phyloP scores from a whole-genome alignment of 2,888 invertebrate genomes.

The Cataglyphis cursor region DNA sequence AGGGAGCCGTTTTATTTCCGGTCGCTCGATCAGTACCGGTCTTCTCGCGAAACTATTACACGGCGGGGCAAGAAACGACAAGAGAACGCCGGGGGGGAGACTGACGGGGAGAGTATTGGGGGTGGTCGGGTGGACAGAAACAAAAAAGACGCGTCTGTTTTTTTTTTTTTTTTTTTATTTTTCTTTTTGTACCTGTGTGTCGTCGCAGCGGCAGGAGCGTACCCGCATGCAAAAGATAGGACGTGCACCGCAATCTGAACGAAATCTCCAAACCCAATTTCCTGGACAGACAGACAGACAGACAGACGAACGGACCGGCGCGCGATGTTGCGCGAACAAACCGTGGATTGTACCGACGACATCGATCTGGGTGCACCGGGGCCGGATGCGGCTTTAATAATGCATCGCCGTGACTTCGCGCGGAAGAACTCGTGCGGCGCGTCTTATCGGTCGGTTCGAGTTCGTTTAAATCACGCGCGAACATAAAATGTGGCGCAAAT shows the following conservation, averaged over 20 bases:
- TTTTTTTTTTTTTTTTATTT: too few relatives aligned
- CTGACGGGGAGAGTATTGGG: not conserved
- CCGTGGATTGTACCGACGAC: conserved; percentile 50
- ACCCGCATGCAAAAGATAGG: conserved; percentile 79
- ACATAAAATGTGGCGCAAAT: conserved; percentile 40
- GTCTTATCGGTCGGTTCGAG: conserved; percentile 44
- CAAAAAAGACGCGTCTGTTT: conserved; percentile 41
- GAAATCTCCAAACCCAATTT: conserved; percentile 84
- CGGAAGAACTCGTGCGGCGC: conserved; percentile 44
- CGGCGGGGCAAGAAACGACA: conserved; percentile 16
- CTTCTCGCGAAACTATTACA: conserved; percentile 62
- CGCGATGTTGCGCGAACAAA: conserved; percentile 36
- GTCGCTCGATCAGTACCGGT: conserved; percentile 69
- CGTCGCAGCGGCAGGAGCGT: conserved; percentile 47
- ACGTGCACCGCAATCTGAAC: conserved; percentile 78
- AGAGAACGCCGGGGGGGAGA: conserved; percentile 6
- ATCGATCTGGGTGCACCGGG: conserved; percentile 60
- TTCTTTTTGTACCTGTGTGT: conserved; percentile 40
- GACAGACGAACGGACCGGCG: conserved; percentile 54
- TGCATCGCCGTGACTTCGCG: conserved; percentile 57
- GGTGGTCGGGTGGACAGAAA: conserved; percentile 21
- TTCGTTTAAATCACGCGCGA: conserved; percentile 35
- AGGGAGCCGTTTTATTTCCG: conserved; percentile 77
- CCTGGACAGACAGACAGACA: conserved; percentile 76
- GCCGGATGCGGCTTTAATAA: conserved; percentile 68